These are phyloP conservation scores for Serinus canaria DNA, from an alignment of 2,113 vertebrate genomes.

Conservation along the genomic window DNA sequence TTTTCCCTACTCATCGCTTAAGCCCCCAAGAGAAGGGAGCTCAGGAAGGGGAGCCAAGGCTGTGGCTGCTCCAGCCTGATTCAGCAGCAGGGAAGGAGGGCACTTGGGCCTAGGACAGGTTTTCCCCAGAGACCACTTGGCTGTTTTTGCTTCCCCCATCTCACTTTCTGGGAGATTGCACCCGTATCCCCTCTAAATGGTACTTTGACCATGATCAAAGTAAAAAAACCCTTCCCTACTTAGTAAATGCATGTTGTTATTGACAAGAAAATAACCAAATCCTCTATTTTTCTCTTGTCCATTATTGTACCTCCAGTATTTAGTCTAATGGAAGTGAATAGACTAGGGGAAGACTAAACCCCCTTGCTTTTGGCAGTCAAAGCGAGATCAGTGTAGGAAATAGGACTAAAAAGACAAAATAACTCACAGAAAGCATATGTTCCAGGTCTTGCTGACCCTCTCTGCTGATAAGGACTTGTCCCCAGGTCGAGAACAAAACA, in stretches of 20 bases:
- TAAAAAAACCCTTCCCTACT: rapidly evolving
- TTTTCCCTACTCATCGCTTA: constrained; percentile 29
- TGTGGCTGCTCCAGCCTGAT: background rate
- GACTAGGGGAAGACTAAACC: background rate
- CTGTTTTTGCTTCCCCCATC: background rate
- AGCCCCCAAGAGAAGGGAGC: background rate
- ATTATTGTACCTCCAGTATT: background rate
- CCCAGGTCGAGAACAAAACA: background rate
- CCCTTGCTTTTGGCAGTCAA: background rate
- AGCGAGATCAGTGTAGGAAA: background rate
- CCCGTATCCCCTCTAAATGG: background rate
- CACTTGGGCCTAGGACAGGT: background rate
- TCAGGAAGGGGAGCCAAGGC: background rate
- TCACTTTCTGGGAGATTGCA: background rate
- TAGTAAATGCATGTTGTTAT: background rate
- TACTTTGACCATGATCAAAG: background rate
- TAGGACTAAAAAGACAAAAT: background rate
- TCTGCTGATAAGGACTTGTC: background rate
- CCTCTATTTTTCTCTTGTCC: background rate
- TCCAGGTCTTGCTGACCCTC: background rate
- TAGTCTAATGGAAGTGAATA: background rate
- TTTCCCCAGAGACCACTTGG: background rate
- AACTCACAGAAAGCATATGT: background rate
- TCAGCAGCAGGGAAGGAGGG: background rate
- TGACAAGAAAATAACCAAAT: background rate